Conservation (phyloP, 2,113 vertebrate genomes). For the Vanacampus margaritifer region DNA sequence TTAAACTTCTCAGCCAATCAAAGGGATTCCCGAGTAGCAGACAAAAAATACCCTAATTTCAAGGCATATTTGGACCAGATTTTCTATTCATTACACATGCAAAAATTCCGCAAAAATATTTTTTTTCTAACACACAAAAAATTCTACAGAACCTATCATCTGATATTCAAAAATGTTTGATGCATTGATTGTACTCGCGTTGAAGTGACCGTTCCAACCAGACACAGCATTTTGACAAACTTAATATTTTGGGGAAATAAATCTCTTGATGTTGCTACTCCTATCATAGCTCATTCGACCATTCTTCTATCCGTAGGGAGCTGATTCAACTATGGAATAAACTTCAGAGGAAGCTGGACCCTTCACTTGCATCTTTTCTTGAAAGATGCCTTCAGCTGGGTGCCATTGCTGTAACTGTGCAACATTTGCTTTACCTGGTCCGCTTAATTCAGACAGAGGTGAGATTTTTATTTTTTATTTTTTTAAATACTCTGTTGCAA, state of each 20-base stretch:
- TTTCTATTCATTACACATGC: too few relatives aligned
- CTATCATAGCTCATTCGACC: not conserved
- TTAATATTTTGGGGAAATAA: not conserved
- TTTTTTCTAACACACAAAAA: too few relatives aligned
- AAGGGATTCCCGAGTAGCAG: too few relatives aligned
- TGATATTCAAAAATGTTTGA: too few relatives aligned
- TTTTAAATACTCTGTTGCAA: not conserved
- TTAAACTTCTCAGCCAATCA: too few relatives aligned
- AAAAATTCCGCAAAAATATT: too few relatives aligned
- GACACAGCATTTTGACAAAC: too few relatives aligned
- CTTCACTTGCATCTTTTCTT: slow-evolving; percentile 86
- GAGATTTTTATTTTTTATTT: slow-evolving; percentile 1
- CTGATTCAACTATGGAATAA: slow-evolving; percentile 95
- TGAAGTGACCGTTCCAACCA: too few relatives aligned
- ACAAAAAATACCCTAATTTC: too few relatives aligned
- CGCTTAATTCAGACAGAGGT: slow-evolving; percentile 95
- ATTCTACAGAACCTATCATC: too few relatives aligned
- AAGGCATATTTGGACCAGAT: not conserved
- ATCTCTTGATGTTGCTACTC: not conserved
- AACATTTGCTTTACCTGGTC: slow-evolving; percentile 93
- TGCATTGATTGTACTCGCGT: too few relatives aligned
- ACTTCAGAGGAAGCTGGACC: slow-evolving; percentile 89
- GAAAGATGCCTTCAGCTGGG: slow-evolving; percentile 96
- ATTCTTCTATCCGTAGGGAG: slow-evolving; percentile 75
- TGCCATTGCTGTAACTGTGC: slow-evolving; percentile 90